These are phyloP conservation scores for Malurus splendens DNA, from an alignment of 2,797 vertebrate species.

Conservation along the genomic window DNA sequence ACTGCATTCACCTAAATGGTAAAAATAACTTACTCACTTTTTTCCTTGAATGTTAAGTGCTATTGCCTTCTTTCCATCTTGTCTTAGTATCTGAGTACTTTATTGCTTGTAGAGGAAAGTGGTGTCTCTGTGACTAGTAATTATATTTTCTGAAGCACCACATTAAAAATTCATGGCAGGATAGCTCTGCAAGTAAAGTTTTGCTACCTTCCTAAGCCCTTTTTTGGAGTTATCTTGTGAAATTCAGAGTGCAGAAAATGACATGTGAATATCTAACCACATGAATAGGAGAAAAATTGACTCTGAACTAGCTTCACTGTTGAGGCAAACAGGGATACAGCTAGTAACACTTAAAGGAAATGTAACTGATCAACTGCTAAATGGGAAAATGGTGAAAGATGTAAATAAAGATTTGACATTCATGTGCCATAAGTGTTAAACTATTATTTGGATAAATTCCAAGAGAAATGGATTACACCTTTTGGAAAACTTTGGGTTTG, in stretches of 20 bases:
- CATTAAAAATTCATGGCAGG: rapidly evolving
- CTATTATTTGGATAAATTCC: neutral
- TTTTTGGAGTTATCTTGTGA: neutral
- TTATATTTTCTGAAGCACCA: neutral
- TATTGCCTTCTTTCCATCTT: neutral
- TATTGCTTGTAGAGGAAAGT: neutral
- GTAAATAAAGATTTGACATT: neutral
- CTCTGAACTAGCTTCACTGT: neutral
- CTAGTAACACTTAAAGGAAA: neutral
- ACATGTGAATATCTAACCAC: neutral
- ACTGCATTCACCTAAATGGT: neutral
- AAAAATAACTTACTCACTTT: neutral
- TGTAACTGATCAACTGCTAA: neutral
- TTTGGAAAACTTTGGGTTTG: neutral
- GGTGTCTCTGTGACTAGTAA: neutral
- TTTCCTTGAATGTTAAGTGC: neutral
- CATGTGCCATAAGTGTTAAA: neutral
- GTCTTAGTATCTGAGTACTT: neutral
- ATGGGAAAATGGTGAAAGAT: neutral
- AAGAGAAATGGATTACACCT: neutral
- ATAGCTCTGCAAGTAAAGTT: neutral
- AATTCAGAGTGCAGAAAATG: neutral
- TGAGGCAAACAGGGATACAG: neutral
- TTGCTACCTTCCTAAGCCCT: neutral
- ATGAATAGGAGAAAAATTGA: neutral